Evolutionary conservation across 2,113 vertebrate species (phyloP).

Genomic region (Anthoscopus minutus): DNA sequence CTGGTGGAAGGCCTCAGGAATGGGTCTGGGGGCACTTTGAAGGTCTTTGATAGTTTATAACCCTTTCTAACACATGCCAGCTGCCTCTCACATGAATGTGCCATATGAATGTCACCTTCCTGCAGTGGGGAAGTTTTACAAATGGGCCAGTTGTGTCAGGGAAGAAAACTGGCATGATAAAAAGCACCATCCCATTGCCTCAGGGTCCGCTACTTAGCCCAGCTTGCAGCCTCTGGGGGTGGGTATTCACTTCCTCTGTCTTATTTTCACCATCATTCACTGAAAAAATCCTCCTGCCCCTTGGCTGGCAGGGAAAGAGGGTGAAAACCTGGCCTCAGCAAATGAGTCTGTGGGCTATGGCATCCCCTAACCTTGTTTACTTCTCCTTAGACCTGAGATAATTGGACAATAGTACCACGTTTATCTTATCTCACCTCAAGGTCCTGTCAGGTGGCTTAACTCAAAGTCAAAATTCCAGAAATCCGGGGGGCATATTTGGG

Average conservation of each 20-base stretch:
- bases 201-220: background rate
- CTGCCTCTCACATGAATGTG: background rate
- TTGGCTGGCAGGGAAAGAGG: background rate
- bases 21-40: background rate
- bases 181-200: background rate
- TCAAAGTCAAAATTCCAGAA: background rate
- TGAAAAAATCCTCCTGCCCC: background rate
- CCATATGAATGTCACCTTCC: fast-evolving
- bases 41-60: background rate
- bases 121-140: background rate
- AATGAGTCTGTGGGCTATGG: background rate
- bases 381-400: background rate
- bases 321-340: background rate
- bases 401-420: background rate
- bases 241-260: background rate
- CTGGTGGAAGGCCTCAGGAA: background rate
- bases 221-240: background rate
- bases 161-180: background rate
- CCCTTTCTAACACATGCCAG: background rate
- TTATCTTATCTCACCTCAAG: background rate
- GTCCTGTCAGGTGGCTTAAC: background rate
- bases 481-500: background rate
- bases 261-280: background rate
- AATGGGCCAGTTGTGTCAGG: background rate
- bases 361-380: background rate